Evolutionary conservation across 2,888 invertebrate genomes (phyloP), one percentile per base, ranked within the genome.

Genomic region (Idaea aversata): DNA sequence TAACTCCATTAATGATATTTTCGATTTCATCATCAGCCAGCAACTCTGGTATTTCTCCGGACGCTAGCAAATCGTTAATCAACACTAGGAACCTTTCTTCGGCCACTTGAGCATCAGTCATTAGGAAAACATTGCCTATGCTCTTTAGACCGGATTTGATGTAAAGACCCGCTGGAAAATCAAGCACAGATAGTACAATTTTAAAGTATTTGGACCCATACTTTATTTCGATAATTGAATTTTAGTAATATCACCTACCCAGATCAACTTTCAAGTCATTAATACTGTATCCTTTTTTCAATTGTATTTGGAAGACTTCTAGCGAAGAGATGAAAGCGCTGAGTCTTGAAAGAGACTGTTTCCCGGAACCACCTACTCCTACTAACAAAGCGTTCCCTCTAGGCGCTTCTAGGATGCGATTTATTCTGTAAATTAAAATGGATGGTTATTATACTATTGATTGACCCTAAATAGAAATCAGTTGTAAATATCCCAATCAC

Each of bases 311-410:
- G 87, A 98, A 98, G 0, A 98, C 98, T 86, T 99, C 98, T 61
- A 98, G 93, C 0, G 96, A 95, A 5, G 98, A 97, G 68, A 99
- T 98, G 83, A 97, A 99, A 0, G 98, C 96, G 0, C 99, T 96
- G 16, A 99, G 91, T 64, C 98, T 93, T 0, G 98, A 97, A 59
- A 99, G 91, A 4, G 98, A 98, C 87, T 99, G 98, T 83, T 98
- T 98, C 62, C 99, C 99, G 66, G 97, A 98, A 47, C 99, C 99
- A 59, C 99, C 99, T 0, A 99, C 99, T 35, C 99, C 99, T 34
- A 99, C 96, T 15, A 99, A 89, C 35, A 99, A 90, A 0, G 98
- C 98, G 83, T 99, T 98, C 15, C 99, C 98, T 75, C 98, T 94
- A 0, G 98, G 98, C 1, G 97, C 95, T 87, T 99, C 98, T 78